phyloP scores from a whole-genome alignment of 2,888 invertebrate species.

The Parnassius orleans region DNA sequence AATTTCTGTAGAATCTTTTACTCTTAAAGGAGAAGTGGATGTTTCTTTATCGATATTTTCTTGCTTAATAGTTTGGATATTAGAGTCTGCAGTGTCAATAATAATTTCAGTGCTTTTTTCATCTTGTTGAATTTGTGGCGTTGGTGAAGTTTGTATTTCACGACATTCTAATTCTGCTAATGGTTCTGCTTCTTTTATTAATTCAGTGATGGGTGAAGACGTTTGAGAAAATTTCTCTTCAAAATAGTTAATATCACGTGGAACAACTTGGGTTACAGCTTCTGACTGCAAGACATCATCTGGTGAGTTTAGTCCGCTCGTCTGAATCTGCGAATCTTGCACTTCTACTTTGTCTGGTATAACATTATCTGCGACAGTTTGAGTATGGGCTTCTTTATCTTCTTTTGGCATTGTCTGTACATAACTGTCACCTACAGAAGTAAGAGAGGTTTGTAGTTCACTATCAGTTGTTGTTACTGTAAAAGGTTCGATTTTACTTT shows the following conservation, averaged over 20 bases:
- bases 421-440: slow-evolving; percentile 67
- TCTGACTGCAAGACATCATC: slow-evolving; percentile 65
- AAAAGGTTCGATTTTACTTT: slow-evolving; percentile 52
- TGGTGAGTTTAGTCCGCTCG: slow-evolving; percentile 63
- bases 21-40: slow-evolving; percentile 58
- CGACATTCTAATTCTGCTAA: slow-evolving; percentile 56
- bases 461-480: slow-evolving; percentile 59
- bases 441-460: slow-evolving; percentile 79
- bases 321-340: slow-evolving; percentile 66
- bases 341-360: slow-evolving; percentile 61
- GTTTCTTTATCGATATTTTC: slow-evolving; percentile 64
- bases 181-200: slow-evolving; percentile 29
- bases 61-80: slow-evolving; percentile 60
- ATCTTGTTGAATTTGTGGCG: slow-evolving; percentile 50
- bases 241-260: slow-evolving; percentile 56
- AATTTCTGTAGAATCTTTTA: slow-evolving; percentile 53
- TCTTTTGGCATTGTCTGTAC: slow-evolving; percentile 83
- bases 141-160: slow-evolving; percentile 80
- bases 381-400: slow-evolving; percentile 64
- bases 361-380: slow-evolving; percentile 58
- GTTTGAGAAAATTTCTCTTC: slow-evolving; percentile 79
- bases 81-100: slow-evolving; percentile 62
- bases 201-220: slow-evolving; percentile 46
- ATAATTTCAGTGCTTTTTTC: slow-evolving; percentile 66
- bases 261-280: slow-evolving; percentile 78